Evolutionary conservation across 2,113 vertebrate species (phyloP).

Genomic region (Hoplias malabaricus): DNA sequence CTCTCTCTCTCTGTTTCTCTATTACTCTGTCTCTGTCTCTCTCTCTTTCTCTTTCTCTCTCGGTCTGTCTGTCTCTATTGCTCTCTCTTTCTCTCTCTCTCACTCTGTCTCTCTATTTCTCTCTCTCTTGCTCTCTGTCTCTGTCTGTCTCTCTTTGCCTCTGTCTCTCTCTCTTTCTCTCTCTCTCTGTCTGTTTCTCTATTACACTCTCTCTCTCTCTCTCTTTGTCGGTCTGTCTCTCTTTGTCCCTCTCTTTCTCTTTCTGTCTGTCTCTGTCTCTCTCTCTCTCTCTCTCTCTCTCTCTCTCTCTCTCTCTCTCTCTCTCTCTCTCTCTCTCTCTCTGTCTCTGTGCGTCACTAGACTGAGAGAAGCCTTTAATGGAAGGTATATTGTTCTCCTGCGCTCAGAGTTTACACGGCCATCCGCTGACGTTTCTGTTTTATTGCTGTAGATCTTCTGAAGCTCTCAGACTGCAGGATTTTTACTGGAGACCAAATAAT

Average conservation of each 20-base stretch:
- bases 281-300: not conserved
- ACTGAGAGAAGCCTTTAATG: not conserved
- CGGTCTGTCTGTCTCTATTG: not conserved
- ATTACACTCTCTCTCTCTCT: not conserved
- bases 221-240: too few species aligned
- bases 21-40: not conserved
- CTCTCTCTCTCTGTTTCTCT: not conserved
- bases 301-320: not conserved
- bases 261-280: not conserved
- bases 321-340: not conserved
- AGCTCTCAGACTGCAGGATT: not conserved
- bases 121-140: not conserved
- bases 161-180: not conserved
- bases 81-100: not conserved
- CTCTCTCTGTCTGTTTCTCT: not conserved
- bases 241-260: not conserved
- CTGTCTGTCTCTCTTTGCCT: too few species aligned
- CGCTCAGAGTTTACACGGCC: not conserved
- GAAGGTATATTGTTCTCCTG: not conserved
- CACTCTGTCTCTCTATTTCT: not conserved
- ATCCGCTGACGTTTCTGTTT: not conserved
- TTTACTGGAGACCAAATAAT: not conserved
- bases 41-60: too few species aligned
- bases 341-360: not conserved
- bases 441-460: not conserved